Evolutionary conservation across 1,140 invertebrate species (phyloP).

Genomic region (Samia ricini): DNA sequence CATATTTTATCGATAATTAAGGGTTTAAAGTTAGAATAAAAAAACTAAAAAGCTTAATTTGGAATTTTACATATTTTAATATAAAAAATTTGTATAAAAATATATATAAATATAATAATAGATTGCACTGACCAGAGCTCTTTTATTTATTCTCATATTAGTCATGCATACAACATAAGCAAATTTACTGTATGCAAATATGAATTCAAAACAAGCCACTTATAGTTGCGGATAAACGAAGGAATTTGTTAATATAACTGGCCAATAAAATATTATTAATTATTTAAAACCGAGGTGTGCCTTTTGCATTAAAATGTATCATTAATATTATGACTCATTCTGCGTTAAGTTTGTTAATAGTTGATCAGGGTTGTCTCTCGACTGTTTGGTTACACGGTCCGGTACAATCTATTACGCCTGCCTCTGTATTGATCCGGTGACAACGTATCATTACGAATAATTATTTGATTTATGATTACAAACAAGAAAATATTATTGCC

Average conservation of each 20-base stretch:
- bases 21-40: no score
- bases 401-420: neutral
- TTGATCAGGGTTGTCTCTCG: neutral
- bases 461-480: neutral
- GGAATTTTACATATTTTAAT: no score
- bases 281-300: constrained; percentile 13
- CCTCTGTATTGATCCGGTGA: neutral
- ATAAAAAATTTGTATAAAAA: no score
- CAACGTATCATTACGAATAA: neutral
- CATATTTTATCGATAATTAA: no score
- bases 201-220: neutral
- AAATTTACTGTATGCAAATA: constrained; percentile 5
- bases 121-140: no score
- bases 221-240: constrained; percentile 19
- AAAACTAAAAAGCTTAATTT: no score
- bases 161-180: constrained; percentile 6
- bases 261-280: constrained; percentile 10
- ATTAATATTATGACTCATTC: constrained; percentile 4
- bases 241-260: constrained; percentile 19
- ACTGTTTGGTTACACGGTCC: neutral
- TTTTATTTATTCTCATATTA: no score
- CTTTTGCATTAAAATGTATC: neutral
- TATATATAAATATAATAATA: no score
- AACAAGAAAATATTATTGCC: neutral
- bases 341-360: neutral